phyloP scores from a whole-genome alignment of 2,797 vertebrate species.

The Pantherophis alleghaniensis region DNA sequence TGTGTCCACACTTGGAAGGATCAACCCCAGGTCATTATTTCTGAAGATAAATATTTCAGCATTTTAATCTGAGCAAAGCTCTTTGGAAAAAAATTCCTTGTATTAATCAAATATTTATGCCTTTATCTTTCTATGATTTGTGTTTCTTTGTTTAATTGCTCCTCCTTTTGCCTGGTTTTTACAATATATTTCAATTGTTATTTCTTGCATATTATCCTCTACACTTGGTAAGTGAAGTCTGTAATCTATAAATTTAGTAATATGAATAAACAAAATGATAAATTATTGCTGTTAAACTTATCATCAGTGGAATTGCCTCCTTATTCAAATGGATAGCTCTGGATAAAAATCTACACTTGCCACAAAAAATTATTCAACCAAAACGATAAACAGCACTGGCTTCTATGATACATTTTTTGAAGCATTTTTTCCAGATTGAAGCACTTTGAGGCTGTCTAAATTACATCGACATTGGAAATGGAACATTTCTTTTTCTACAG shows the following conservation, averaged over 20 bases:
- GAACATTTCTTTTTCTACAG: background rate
- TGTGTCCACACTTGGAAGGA: background rate
- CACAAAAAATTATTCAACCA: background rate
- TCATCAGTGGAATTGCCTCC: no score
- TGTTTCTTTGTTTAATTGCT: background rate
- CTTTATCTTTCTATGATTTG: background rate
- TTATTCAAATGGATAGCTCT: background rate
- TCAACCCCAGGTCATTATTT: background rate
- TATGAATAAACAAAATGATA: background rate
- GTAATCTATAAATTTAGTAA: background rate
- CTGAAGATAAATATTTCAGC: background rate
- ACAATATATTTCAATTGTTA: background rate
- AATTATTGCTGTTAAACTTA: background rate
- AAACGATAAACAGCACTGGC: background rate
- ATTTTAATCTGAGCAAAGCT: background rate
- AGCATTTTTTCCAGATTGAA: background rate
- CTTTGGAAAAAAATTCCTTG: background rate
- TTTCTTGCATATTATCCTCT: background rate
- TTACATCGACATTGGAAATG: background rate
- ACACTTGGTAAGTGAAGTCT: background rate
- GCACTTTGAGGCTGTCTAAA: background rate
- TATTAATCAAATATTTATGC: background rate
- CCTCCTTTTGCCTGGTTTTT: background rate
- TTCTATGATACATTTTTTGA: background rate
- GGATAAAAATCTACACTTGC: background rate